phyloP scores from a whole-genome alignment of 2,797 vertebrate genomes.

The Mionectes olivaceus region DNA sequence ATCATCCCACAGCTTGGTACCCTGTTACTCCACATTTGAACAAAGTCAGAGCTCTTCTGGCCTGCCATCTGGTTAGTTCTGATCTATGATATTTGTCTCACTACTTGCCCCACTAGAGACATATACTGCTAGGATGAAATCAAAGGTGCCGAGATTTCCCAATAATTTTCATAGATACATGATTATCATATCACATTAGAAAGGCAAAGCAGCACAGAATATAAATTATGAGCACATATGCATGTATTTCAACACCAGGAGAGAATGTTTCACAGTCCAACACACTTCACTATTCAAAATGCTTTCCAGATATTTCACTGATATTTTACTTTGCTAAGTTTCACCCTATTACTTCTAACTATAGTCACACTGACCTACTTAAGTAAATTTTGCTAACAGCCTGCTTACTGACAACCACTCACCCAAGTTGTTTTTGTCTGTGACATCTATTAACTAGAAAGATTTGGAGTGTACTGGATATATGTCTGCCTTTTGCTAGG shows the following conservation, averaged over 20 bases:
- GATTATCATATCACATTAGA: slow-evolving; percentile 34
- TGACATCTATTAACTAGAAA: background rate
- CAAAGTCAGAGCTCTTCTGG: slow-evolving; percentile 59
- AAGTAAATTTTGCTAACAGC: background rate
- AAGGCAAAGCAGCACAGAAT: slow-evolving; percentile 27
- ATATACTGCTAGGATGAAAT: background rate
- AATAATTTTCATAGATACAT: slow-evolving; percentile 40
- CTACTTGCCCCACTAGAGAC: background rate
- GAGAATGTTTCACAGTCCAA: slow-evolving; percentile 40
- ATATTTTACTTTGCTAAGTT: slow-evolving; percentile 14
- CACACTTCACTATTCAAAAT: slow-evolving; percentile 21
- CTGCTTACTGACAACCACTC: background rate
- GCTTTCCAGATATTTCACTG: background rate
- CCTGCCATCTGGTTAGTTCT: slow-evolving; percentile 53
- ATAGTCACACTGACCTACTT: slow-evolving; percentile 19
- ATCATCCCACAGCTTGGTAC: slow-evolving; percentile 45
- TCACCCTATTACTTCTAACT: slow-evolving; percentile 36
- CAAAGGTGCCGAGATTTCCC: background rate
- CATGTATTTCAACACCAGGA: slow-evolving; percentile 26
- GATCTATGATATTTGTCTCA: slow-evolving; percentile 20
- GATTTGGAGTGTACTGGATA: background rate
- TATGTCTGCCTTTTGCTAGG: background rate
- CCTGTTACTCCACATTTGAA: slow-evolving; percentile 45
- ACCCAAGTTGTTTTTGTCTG: background rate
- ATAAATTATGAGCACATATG: slow-evolving; percentile 42